phyloP scores from a whole-genome alignment of 2,113 vertebrate genomes.

The Trichomycterus rosablanca region DNA sequence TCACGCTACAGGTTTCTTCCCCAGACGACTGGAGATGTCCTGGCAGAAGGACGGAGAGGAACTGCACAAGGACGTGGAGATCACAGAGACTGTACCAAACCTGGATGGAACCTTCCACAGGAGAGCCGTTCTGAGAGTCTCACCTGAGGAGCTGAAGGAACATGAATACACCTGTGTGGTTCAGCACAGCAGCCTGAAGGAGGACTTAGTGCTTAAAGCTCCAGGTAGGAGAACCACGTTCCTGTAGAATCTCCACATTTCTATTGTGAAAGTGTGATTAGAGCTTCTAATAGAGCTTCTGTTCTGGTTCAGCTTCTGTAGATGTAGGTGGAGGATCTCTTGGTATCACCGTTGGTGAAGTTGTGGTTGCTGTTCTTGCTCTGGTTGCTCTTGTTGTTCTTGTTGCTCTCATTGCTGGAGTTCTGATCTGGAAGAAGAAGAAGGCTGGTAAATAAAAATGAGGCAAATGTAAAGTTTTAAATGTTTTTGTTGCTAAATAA shows the following conservation, averaged over 20 bases:
- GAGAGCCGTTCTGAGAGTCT: conserved; percentile 16
- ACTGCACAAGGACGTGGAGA: conserved; percentile 42
- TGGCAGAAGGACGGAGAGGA: conserved; percentile 40
- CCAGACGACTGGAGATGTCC: conserved; percentile 28
- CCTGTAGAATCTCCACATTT: neutral
- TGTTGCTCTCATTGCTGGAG: neutral
- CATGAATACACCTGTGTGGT: conserved; percentile 22
- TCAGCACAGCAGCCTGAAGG: conserved; percentile 10
- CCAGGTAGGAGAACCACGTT: neutral
- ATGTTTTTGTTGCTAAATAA: too few species aligned
- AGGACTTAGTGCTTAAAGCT: neutral
- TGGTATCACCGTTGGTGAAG: neutral
- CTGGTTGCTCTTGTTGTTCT: too few species aligned
- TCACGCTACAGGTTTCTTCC: conserved; percentile 55
- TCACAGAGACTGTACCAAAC: conserved; percentile 48
- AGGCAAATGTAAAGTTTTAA: neutral
- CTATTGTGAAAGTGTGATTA: neutral
- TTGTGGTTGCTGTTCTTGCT: too few species aligned
- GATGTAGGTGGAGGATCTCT: neutral
- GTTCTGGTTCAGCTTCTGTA: neutral
- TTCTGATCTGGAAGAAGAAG: neutral
- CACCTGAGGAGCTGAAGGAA: conserved; percentile 7
- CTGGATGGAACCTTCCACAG: conserved; percentile 52
- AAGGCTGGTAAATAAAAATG: neutral
- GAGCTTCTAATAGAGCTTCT: too few species aligned